Percentiles rank a stretch among this genome's conserved stretches.
phyloP scores from a whole-genome alignment of 1,140 invertebrate genomes.

The Pseudomyrmex pallidus region DNA sequence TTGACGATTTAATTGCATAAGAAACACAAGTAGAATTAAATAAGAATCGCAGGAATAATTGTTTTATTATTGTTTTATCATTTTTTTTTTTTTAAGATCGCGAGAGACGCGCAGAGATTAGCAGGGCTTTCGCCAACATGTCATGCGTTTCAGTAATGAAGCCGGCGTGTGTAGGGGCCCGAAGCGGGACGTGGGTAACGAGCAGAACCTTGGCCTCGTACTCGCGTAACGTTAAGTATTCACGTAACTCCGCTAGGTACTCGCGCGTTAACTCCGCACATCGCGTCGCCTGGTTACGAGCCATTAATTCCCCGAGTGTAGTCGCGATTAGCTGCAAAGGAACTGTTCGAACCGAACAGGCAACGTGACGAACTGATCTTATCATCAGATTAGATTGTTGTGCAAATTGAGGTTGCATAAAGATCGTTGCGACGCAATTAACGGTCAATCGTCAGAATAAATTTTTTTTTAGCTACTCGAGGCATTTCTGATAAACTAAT shows the following conservation, averaged over 20 bases:
- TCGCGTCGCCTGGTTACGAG: constrained; percentile 53
- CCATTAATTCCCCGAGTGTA: constrained; percentile 54
- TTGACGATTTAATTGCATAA: not conserved
- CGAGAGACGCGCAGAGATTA: not conserved
- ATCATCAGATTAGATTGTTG: constrained; percentile 6
- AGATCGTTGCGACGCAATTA: constrained; percentile 9
- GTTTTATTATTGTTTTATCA: too few relatives aligned
- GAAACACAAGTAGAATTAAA: not conserved
- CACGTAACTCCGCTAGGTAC: constrained; percentile 60
- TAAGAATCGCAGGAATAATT: not conserved
- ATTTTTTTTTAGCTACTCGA: not conserved
- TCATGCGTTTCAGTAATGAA: constrained; percentile 47
- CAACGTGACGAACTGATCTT: not conserved
- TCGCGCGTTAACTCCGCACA: constrained; percentile 34
- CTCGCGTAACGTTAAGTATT: constrained; percentile 68
- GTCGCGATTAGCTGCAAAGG: not conserved
- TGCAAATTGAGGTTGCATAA: constrained; percentile 20
- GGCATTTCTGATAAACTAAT: not conserved
- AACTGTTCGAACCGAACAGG: not conserved
- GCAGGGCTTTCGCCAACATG: not conserved
- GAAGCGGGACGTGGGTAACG: constrained; percentile 66
- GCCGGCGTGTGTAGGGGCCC: constrained; percentile 40
- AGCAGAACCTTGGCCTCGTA: constrained; percentile 71
- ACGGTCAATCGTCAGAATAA: not conserved
- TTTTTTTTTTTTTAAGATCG: not conserved